phyloP scores from a whole-genome alignment of 1,140 invertebrate species.

The Drosophila grimshawi region DNA sequence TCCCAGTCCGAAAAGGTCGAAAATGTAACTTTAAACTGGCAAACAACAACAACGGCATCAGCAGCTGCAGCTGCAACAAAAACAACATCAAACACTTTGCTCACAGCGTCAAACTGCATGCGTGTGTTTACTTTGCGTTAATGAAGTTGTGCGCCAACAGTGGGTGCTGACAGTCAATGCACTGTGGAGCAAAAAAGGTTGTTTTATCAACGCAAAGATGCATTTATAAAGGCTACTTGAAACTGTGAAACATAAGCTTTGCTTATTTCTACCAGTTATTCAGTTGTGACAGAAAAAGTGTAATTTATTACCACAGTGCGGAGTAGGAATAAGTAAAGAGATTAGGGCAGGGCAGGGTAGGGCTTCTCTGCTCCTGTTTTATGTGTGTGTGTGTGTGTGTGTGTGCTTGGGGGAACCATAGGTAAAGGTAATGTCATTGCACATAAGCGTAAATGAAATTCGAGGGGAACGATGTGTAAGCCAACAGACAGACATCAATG shows the following conservation, averaged over 20 bases:
- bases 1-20: constrained; percentile 26
- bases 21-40: constrained; percentile 81
- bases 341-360: neutral
- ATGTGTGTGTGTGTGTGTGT: constrained; percentile 18
- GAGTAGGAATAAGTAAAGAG: neutral
- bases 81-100: constrained; percentile 80
- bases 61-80: constrained; percentile 26
- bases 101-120: constrained; percentile 71
- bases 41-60: constrained; percentile 43
- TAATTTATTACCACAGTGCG: neutral
- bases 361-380: constrained; percentile 41
- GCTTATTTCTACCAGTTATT: neutral
- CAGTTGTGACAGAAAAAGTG: neutral
- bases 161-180: constrained; percentile 10
- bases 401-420: constrained; percentile 25
- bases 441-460: constrained; percentile 73
- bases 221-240: neutral
- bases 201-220: neutral
- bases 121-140: constrained; percentile 82
- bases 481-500: constrained; percentile 67
- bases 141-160: constrained; percentile 72
- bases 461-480: constrained; percentile 21
- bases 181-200: neutral
- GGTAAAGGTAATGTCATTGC: constrained; percentile 72
- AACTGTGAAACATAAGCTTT: too few relatives aligned